These are phyloP conservation scores for Xylocampa areola DNA, from an alignment of 2,888 invertebrate genomes.

Conservation along the genomic window DNA sequence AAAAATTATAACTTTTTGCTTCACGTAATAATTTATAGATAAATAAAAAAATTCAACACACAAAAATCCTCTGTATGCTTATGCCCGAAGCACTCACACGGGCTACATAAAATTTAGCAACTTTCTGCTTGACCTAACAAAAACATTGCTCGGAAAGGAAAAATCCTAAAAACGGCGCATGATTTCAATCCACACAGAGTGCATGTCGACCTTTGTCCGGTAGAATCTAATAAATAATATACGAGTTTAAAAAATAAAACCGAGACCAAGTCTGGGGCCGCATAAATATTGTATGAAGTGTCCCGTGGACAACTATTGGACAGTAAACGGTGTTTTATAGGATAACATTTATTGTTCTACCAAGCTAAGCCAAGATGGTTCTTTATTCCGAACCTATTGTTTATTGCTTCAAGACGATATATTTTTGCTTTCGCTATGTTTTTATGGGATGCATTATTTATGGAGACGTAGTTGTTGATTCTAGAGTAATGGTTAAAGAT, in stretches of 20 bases:
- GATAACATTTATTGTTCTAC: slow-evolving; percentile 85
- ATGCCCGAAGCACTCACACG: no score
- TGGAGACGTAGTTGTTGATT: slow-evolving; percentile 20
- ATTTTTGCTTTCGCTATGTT: slow-evolving; percentile 47
- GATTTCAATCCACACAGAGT: slow-evolving; percentile 15
- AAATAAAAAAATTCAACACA: no score
- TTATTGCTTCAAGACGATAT: slow-evolving; percentile 66
- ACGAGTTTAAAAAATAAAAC: slow-evolving; percentile 65
- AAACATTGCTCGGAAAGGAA: slow-evolving; percentile 1
- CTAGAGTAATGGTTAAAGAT: slow-evolving; percentile 28
- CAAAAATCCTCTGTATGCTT: no score
- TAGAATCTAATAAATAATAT: slow-evolving; percentile 63
- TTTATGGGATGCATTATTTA: slow-evolving; percentile 50
- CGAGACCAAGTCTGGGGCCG: slow-evolving; percentile 57
- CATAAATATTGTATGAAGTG: slow-evolving; percentile 87
- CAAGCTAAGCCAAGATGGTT: slow-evolving; percentile 71
- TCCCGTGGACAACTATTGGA: slow-evolving; percentile 80
- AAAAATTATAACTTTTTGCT: no score
- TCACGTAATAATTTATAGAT: no score
- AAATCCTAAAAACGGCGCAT: slow-evolving; percentile 13
- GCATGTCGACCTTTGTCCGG: slow-evolving; percentile 36
- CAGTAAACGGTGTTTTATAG: slow-evolving; percentile 85
- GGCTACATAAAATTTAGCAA: no score
- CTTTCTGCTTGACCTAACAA: no score
- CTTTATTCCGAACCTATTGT: slow-evolving; percentile 72